Percentiles rank a stretch among this genome's conserved stretches.
Conservation (phyloP, 2,797 vertebrate genomes). For the Bryconaethiops microstoma region DNA sequence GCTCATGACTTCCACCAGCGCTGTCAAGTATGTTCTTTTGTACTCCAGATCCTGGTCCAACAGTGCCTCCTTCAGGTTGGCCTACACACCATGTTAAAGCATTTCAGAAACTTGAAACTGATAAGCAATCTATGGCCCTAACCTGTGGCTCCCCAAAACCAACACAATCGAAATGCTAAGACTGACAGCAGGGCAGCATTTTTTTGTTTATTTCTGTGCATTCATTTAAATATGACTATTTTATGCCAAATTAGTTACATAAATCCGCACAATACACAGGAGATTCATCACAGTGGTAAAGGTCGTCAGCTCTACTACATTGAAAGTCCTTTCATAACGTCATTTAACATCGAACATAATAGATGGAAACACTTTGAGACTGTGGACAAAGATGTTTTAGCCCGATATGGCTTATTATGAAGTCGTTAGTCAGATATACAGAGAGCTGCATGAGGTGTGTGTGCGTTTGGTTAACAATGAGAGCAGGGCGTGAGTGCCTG, state of each 20-base stretch:
- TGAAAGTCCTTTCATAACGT: not conserved
- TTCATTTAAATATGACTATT: not conserved
- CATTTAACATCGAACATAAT: slow-evolving; percentile 6
- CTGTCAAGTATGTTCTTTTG: slow-evolving; percentile 77
- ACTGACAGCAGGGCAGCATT: not conserved
- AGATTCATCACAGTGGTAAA: not conserved
- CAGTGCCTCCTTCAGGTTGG: slow-evolving; percentile 72
- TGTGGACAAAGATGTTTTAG: not conserved
- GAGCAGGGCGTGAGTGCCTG: slow-evolving; percentile 47
- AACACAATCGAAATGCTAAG: not conserved
- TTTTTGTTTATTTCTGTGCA: not conserved
- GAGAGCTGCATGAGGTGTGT: not conserved
- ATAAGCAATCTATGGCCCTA: not conserved
- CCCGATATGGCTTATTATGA: not conserved
- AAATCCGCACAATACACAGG: not conserved
- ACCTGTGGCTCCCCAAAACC: slow-evolving; percentile 18
- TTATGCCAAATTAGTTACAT: not conserved
- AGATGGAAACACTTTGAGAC: slow-evolving; percentile 16
- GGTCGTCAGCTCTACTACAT: not conserved
- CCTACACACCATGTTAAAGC: slow-evolving; percentile 62
- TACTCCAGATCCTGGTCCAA: slow-evolving; percentile 71
- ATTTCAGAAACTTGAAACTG: not conserved
- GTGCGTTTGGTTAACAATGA: slow-evolving; percentile 10
- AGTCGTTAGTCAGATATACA: not conserved
- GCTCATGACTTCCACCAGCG: slow-evolving; percentile 71